Evolutionary conservation across 2,113 vertebrate species (phyloP), one percentile per base, ranked within the genome.

Genomic region (Hippocampus guttulatus): DNA sequence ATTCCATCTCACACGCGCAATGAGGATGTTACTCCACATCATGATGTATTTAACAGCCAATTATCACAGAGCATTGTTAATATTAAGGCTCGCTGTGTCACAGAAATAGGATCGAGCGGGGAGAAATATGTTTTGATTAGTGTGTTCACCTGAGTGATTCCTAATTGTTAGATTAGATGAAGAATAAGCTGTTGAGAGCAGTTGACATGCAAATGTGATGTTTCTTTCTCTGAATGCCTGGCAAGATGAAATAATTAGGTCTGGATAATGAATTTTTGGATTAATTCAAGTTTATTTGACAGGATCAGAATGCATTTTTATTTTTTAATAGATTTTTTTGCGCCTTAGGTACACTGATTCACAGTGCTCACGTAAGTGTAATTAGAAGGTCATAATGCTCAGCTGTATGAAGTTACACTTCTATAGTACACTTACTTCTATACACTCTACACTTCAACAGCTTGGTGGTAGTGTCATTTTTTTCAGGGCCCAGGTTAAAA

Each of bases 1-100:
- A 70, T 55, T 55, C 52, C 52, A 10, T 55, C 52, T 23, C 52
- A 11, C 21, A 55, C 64, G 82, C 47, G 82, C 47, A 47, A 23
- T 49, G 25, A 65, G 23, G 6, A 65, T 47, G 41, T 23, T 27
- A 47, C 47, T 45, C 15, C 43, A 15, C 40, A 43, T 64, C 2
- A 23, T 41, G 33, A 63, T 65, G 64, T 47, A 65, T 45, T 65
- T 65, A 47, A n/a, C 64, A 47, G 43, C 27, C 41, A 65, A 65
- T 47, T 65, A 65, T 47, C 14, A 27, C 43, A 45, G 64, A 65
- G 41, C 64, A 20, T 65, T 65, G n/a, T 25, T 47, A 65, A 47
- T 47, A 65, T 27, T 65, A 65, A 49, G 64, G 64, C 15, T 65
- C 43, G 21, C 43, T 47, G 64, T 27, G 43, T 65, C 2, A 8